A percentile compares a stretch with the other conserved stretches of the same genome.
Conservation (phyloP, 2,797 vertebrate genomes). For the Perodicticus potto region DNA sequence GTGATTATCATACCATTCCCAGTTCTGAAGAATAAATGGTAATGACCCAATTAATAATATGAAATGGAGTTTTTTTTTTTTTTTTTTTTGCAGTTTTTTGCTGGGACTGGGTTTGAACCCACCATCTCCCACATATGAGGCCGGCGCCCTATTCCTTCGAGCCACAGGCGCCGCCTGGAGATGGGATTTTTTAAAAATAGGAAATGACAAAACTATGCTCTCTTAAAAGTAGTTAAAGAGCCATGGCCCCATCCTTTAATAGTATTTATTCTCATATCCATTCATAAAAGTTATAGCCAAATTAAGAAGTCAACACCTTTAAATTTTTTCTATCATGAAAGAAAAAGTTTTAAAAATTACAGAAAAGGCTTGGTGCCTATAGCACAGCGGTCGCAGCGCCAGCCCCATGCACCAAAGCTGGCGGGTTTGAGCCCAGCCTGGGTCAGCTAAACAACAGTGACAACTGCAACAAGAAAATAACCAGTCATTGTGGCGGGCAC, state of each 20-base stretch:
- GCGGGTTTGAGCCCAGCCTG: no score
- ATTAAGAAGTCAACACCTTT: background rate
- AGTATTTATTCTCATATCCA: background rate
- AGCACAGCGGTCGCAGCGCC: no score
- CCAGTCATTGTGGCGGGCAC: no score
- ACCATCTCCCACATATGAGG: no score
- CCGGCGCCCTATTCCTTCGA: no score
- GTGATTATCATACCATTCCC: background rate
- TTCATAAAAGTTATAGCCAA: constrained; percentile 31
- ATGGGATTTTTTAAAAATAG: background rate
- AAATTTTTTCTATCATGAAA: constrained; percentile 3
- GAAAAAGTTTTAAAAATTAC: background rate
- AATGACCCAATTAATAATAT: background rate
- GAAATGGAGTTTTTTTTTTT: no score
- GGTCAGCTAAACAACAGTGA: no score
- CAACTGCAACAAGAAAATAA: no score
- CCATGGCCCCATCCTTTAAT: background rate
- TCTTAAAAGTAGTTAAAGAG: background rate
- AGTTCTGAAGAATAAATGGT: constrained; percentile 11
- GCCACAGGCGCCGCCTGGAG: no score
- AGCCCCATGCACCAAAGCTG: no score
- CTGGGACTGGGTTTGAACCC: no score
- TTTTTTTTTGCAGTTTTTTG: no score
- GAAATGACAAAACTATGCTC: background rate
- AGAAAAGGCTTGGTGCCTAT: background rate